A percentile compares a stretch with the other conserved stretches of the same genome.
Conservation (phyloP, 1,140 invertebrate species). For the Neodiprion fabricii region DNA sequence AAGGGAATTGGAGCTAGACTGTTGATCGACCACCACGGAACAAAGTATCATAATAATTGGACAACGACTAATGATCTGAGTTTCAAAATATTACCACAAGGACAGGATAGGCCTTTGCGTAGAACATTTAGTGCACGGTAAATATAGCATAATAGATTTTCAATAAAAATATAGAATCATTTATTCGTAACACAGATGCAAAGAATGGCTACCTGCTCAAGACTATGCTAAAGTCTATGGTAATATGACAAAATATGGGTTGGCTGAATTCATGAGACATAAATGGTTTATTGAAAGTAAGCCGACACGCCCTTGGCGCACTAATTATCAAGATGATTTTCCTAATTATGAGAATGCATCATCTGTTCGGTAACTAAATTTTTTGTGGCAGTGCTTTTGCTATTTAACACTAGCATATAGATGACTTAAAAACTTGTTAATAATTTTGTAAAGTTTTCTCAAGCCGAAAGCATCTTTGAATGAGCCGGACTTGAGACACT, state of each 20-base stretch:
- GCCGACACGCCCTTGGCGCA: neutral
- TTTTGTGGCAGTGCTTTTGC: neutral
- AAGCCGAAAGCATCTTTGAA: neutral
- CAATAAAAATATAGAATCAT: neutral
- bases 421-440: neutral
- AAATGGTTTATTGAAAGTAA: neutral
- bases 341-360: neutral
- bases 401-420: neutral
- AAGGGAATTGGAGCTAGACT: neutral
- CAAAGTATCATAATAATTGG: constrained; percentile 33
- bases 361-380: neutral
- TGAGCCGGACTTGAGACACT: neutral
- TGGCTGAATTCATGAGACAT: constrained; percentile 21
- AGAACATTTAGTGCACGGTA: constrained; percentile 35
- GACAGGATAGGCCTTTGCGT: constrained; percentile 17
- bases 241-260: constrained; percentile 25
- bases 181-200: constrained; percentile 6
- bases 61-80: constrained; percentile 32
- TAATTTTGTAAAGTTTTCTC: neutral
- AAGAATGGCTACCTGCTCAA: constrained; percentile 25
- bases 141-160: constrained; percentile 3
- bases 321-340: neutral
- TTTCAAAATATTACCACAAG: constrained; percentile 31
- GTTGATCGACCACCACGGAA: constrained; percentile 21
- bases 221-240: constrained; percentile 27